Conservation (phyloP, 2,797 vertebrate genomes). For the Platalea minor region DNA sequence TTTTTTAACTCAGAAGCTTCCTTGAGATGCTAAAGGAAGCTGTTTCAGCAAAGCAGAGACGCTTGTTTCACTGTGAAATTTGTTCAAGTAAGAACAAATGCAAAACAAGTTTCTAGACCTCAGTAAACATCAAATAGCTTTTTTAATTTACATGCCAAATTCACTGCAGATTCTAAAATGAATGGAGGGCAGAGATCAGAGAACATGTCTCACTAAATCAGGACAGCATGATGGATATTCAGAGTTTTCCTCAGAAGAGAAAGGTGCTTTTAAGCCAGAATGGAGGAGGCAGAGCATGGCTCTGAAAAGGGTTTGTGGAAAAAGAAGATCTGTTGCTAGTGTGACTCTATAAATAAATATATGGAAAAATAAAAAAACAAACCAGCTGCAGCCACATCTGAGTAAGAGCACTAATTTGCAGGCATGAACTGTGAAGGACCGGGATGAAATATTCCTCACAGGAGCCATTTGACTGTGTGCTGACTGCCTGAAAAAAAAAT, state of each 20-base stretch:
- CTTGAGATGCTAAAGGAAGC: background rate
- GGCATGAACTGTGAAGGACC: background rate
- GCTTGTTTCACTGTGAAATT: background rate
- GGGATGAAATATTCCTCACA: background rate
- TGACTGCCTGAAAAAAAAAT: background rate
- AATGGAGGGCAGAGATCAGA: background rate
- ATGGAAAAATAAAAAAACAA: background rate
- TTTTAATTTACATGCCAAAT: constrained; percentile 12
- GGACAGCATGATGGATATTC: background rate
- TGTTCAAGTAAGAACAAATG: background rate
- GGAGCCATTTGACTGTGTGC: background rate
- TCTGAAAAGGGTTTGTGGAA: background rate
- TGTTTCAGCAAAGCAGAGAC: background rate
- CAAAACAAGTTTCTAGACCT: constrained; percentile 6
- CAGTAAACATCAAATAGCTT: background rate
- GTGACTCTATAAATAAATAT: background rate
- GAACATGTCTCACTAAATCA: background rate
- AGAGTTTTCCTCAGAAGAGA: background rate
- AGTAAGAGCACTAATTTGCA: background rate
- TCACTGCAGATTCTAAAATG: background rate
- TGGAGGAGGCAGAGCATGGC: background rate
- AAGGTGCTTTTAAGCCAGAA: background rate
- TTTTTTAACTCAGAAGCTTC: background rate
- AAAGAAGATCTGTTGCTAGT: background rate
- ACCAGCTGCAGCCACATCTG: background rate